Percentiles rank a stretch among this genome's conserved stretches.
These are phyloP conservation scores for Diplodus puntazzo DNA, from an alignment of 2,797 vertebrate genomes.

Conservation along the genomic window DNA sequence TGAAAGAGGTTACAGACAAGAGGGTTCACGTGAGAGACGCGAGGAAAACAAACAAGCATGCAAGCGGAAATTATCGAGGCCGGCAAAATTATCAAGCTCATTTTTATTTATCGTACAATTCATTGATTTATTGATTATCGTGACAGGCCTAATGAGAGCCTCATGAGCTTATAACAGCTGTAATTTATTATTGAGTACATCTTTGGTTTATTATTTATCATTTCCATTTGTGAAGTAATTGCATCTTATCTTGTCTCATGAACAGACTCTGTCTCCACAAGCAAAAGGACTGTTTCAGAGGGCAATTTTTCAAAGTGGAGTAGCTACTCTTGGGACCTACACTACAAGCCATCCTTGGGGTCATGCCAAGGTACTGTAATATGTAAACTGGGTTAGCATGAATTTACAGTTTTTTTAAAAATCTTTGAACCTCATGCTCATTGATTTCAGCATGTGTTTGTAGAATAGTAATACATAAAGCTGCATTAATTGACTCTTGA, in stretches of 20 bases:
- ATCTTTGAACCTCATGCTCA: neutral
- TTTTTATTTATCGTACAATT: too few species aligned
- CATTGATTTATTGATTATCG: too few species aligned
- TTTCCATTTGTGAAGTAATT: constrained; percentile 1
- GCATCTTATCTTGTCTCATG: constrained; percentile 24
- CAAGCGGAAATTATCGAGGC: too few species aligned
- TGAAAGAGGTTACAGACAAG: too few species aligned
- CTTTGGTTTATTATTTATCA: neutral
- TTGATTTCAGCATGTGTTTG: neutral
- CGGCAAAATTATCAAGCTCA: too few species aligned
- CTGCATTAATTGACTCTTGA: neutral
- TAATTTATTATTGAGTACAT: neutral
- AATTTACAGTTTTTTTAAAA: neutral
- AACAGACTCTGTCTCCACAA: constrained; percentile 88
- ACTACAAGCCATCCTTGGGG: constrained; percentile 53
- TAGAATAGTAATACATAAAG: neutral
- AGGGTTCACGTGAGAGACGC: too few species aligned
- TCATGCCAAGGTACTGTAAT: constrained; percentile 69
- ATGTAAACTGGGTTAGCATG: neutral
- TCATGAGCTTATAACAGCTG: too few species aligned
- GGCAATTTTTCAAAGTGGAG: constrained; percentile 91
- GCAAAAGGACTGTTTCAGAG: constrained; percentile 89
- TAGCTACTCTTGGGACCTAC: constrained; percentile 75
- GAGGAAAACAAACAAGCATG: too few species aligned
- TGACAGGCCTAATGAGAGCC: too few species aligned